Percentiles rank a stretch among this genome's conserved stretches.
Conservation (phyloP, 1,140 invertebrate species). For the Plodia interpunctella region DNA sequence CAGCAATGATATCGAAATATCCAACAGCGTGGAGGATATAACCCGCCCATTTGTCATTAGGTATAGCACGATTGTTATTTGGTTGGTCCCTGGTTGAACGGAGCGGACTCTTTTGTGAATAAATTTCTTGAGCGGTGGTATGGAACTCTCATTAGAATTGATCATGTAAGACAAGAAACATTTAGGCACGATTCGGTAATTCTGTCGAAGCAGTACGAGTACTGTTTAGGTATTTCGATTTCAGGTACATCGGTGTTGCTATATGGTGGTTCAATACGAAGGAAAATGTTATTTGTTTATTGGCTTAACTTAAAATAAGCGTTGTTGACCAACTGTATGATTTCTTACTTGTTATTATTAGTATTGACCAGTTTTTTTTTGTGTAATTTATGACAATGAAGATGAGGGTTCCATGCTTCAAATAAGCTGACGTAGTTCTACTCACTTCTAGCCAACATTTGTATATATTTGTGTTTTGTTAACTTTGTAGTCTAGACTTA, state of each 20-base stretch:
- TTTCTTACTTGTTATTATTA: too few relatives aligned
- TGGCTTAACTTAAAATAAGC: too few relatives aligned
- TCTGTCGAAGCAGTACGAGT: too few relatives aligned
- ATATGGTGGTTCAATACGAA: too few relatives aligned
- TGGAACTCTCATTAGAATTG: not conserved
- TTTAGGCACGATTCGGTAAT: too few relatives aligned
- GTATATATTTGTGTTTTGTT: not conserved
- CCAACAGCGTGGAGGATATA: conserved; percentile 36
- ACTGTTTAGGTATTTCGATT: too few relatives aligned
- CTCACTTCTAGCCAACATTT: not conserved
- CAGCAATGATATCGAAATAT: conserved; percentile 67
- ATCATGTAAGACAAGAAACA: too few relatives aligned
- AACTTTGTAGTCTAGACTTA: not conserved
- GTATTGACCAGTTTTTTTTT: too few relatives aligned
- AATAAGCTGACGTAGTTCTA: not conserved
- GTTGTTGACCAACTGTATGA: too few relatives aligned
- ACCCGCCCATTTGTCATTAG: conserved; percentile 38
- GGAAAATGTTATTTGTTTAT: too few relatives aligned
- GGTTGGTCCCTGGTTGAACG: conserved; percentile 19
- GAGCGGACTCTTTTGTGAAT: conserved; percentile 30
- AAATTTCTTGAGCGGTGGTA: conserved; percentile 16
- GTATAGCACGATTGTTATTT: conserved; percentile 35
- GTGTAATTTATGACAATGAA: not conserved
- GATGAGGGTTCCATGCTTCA: not conserved
- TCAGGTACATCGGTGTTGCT: too few relatives aligned